These are phyloP conservation scores for Autographa pulchrina DNA, from an alignment of 2,888 invertebrate species.

Conservation along the genomic window DNA sequence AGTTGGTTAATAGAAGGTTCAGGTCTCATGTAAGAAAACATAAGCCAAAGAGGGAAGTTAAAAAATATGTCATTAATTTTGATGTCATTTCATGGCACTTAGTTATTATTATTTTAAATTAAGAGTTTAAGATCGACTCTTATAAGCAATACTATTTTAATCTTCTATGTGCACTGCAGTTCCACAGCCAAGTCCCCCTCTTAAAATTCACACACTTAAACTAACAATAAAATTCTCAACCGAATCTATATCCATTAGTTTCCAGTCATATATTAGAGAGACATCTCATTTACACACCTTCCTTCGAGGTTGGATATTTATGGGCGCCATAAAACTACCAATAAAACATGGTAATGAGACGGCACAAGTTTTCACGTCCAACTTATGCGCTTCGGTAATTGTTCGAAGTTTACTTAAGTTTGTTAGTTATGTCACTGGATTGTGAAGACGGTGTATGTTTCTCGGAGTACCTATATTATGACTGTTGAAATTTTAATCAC, in stretches of 20 bases:
- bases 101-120: no score
- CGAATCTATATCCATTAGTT: slow-evolving; percentile 26
- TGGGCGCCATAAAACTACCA: slow-evolving; percentile 51
- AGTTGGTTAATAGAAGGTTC: no score
- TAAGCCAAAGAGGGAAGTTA: no score
- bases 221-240: background rate
- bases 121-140: no score
- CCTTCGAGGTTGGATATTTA: slow-evolving; percentile 41
- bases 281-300: slow-evolving; percentile 28
- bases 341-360: slow-evolving; percentile 37
- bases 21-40: no score
- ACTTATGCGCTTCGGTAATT: slow-evolving; percentile 9
- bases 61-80: no score
- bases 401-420: background rate
- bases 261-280: slow-evolving; percentile 14
- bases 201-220: background rate
- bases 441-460: background rate
- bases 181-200: background rate
- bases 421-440: background rate
- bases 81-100: no score
- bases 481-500: background rate
- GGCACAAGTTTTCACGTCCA: slow-evolving; percentile 25
- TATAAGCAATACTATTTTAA: no score
- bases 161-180: background rate
- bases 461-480: background rate